These are phyloP conservation scores for Pristionchus japonicus DNA, from an alignment of 2,888 invertebrate species.

Conservation along the genomic window DNA sequence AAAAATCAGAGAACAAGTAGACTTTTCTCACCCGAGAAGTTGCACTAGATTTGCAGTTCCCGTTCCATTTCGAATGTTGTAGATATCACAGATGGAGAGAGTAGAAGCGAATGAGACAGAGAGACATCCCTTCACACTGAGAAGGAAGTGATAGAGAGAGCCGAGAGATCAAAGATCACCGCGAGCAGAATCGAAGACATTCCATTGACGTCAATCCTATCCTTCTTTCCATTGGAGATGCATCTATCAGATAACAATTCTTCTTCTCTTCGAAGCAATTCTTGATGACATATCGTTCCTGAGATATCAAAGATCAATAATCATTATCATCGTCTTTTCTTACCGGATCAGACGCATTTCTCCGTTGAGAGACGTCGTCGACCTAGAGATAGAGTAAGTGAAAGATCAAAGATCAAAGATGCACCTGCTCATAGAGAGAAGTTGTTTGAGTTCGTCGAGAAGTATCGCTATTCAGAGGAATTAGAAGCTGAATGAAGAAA, in stretches of 20 bases:
- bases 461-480: constrained; percentile 11
- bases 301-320: neutral
- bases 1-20: neutral
- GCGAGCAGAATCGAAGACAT: constrained; percentile 41
- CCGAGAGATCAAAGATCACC: constrained; percentile 20
- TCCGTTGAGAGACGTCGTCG: neutral
- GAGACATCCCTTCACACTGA: constrained; percentile 30
- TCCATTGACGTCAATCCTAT: constrained; percentile 27
- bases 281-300: neutral
- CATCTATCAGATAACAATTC: constrained; percentile 45
- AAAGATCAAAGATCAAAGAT: neutral
- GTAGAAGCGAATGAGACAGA: constrained; percentile 16
- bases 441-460: neutral
- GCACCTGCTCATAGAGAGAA: neutral
- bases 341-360: neutral
- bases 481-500: neutral
- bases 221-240: constrained; percentile 45
- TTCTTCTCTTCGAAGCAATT: constrained; percentile 23
- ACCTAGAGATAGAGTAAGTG: neutral
- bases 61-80: constrained; percentile 34
- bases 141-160: neutral
- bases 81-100: constrained; percentile 43
- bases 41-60: constrained; percentile 32
- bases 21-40: constrained; percentile 16
- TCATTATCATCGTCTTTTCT: neutral